phyloP scores from a whole-genome alignment of 2,888 invertebrate species.

The Drosophila formosana region DNA sequence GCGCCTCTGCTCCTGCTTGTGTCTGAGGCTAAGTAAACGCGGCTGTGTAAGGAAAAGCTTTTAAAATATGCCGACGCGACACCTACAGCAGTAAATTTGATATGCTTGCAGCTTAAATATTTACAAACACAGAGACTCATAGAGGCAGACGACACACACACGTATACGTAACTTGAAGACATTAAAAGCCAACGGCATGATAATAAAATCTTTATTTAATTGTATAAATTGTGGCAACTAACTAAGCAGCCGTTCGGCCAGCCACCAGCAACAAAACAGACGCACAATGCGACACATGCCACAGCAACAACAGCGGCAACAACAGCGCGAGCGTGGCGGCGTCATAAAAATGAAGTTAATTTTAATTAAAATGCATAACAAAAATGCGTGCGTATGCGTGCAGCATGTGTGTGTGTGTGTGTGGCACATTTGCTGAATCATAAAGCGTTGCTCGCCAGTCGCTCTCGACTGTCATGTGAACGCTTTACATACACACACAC shows the following conservation, averaged over 20 bases:
- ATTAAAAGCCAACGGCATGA: constrained; percentile 68
- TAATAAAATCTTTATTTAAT: constrained; percentile 81
- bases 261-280: constrained; percentile 29
- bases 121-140: constrained; percentile 56
- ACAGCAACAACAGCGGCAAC: constrained; percentile 23
- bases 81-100: constrained; percentile 78
- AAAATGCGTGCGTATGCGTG: constrained; percentile 59
- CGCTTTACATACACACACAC: constrained; percentile 1
- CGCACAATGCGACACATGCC: constrained; percentile 58
- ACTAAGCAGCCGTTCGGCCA: constrained; percentile 39
- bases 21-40: constrained; percentile 72
- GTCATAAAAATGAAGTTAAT: constrained; percentile 80
- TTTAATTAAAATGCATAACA: constrained; percentile 79
- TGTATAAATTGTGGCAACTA: constrained; percentile 77
- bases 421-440: constrained; percentile 67
- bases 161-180: constrained; percentile 40
- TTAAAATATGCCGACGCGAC: constrained; percentile 84
- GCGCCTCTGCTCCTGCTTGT: constrained; percentile 17
- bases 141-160: background rate
- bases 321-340: constrained; percentile 35
- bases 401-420: constrained; percentile 12
- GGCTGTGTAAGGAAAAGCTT: constrained; percentile 78
- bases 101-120: constrained; percentile 80
- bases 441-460: constrained; percentile 54
- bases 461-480: constrained; percentile 24